Conservation (phyloP, 2,113 vertebrate species). For the Seriola dumerili region DNA sequence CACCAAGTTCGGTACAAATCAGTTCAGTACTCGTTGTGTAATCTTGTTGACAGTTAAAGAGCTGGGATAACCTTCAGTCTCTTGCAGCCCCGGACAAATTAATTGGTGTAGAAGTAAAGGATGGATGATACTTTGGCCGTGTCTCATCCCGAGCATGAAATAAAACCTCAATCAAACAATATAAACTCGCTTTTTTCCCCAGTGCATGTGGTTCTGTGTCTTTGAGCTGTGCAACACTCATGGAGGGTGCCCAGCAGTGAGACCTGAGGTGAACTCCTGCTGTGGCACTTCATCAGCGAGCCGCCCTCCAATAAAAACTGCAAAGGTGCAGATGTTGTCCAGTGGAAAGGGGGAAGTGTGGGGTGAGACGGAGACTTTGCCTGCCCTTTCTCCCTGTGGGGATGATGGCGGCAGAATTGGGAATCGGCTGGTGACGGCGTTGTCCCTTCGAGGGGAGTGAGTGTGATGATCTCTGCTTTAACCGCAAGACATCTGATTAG, state of each 20-base stretch:
- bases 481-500: slow-evolving; percentile 57
- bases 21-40: no score
- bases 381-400: not conserved
- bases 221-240: not conserved
- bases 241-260: not conserved
- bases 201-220: no score
- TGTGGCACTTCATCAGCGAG: slow-evolving; percentile 26
- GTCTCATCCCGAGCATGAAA: not conserved
- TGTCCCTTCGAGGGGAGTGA: slow-evolving; percentile 3
- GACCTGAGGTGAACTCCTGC: slow-evolving; percentile 14
- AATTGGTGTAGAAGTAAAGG: not conserved
- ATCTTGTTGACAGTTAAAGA: no score
- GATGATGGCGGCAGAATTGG: not conserved
- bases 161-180: not conserved
- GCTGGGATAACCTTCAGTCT: no score
- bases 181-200: not conserved
- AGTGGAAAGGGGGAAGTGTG: slow-evolving; percentile 27
- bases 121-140: not conserved
- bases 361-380: not conserved
- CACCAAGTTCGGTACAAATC: no score
- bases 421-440: slow-evolving; percentile 11
- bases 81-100: not conserved
- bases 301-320: slow-evolving; percentile 31
- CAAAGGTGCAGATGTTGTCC: slow-evolving; percentile 37
- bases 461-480: slow-evolving; percentile 45